Evolutionary conservation across 2,888 invertebrate genomes (phyloP).

Genomic region (Melinaea marsaeus): DNA sequence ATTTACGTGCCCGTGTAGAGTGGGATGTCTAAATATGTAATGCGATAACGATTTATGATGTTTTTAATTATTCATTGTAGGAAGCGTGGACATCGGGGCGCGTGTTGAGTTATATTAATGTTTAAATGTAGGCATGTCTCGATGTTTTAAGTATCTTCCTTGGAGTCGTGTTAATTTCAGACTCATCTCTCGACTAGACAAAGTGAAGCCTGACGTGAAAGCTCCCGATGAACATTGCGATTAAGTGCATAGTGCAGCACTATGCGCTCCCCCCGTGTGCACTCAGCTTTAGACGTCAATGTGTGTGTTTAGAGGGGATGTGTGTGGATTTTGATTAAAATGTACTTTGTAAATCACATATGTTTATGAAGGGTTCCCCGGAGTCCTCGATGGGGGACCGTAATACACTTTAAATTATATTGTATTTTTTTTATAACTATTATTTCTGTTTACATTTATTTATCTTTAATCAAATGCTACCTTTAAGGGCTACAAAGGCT

Average conservation of each 20-base stretch:
- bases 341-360: slow-evolving; percentile 3
- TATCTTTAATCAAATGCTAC: not conserved
- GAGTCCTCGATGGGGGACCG: not conserved
- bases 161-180: slow-evolving; percentile 29
- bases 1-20: not conserved
- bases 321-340: slow-evolving; percentile 4
- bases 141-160: slow-evolving; percentile 1
- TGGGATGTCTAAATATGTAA: not conserved
- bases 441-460: too few species aligned
- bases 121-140: not conserved
- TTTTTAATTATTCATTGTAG: too few species aligned
- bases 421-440: too few species aligned
- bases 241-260: slow-evolving; percentile 20
- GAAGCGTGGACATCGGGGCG: too few species aligned
- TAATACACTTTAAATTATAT: too few species aligned
- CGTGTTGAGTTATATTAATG: too few species aligned
- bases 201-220: slow-evolving; percentile 33
- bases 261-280: slow-evolving; percentile 10
- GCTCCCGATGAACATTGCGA: slow-evolving; percentile 31
- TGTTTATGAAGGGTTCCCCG: not conserved
- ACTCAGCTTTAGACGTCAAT: not conserved
- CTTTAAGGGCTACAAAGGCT: slow-evolving; percentile 5
- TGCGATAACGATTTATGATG: not conserved
- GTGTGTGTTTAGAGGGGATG: slow-evolving; percentile 7
- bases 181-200: slow-evolving; percentile 30